Evolutionary conservation across 2,797 vertebrate species (phyloP).

Genomic region (Buphagus erythrorhynchus): DNA sequence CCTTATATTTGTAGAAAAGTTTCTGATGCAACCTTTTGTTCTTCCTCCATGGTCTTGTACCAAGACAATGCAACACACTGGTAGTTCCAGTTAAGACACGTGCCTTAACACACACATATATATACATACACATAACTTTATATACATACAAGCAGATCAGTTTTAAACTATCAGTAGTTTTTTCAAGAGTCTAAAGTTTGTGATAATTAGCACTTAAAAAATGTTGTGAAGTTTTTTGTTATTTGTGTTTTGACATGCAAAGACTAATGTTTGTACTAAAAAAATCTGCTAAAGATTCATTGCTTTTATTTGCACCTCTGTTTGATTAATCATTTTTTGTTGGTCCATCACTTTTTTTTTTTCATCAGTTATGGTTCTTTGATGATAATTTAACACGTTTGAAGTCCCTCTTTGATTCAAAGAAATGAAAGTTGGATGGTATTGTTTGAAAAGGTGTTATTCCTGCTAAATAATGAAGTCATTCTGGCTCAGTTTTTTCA

Average conservation of each 20-base stretch:
- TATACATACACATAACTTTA: accelerated
- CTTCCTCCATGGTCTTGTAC: not conserved
- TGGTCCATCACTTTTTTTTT: not conserved
- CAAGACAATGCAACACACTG: not conserved
- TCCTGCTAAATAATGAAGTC: not conserved
- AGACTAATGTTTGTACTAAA: not conserved
- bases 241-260: not conserved
- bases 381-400: not conserved
- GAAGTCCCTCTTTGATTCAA: conserved; percentile 46
- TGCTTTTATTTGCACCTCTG: conserved; percentile 39
- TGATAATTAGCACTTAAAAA: not conserved
- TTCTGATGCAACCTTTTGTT: not conserved
- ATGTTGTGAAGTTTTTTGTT: not conserved
- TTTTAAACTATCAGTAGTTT: not conserved
- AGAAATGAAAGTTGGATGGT: not conserved
- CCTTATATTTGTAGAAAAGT: not conserved
- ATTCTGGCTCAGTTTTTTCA: not conserved
- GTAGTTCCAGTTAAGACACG: not conserved
- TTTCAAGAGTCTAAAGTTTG: not conserved
- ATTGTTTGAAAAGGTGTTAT: conserved; percentile 11
- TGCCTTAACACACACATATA: not conserved
- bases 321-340: not conserved
- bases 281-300: not conserved
- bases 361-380: not conserved
- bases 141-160: not conserved